Evolutionary conservation across 1,140 invertebrate species (phyloP).

Genomic region (Paralvinella palmiformis): DNA sequence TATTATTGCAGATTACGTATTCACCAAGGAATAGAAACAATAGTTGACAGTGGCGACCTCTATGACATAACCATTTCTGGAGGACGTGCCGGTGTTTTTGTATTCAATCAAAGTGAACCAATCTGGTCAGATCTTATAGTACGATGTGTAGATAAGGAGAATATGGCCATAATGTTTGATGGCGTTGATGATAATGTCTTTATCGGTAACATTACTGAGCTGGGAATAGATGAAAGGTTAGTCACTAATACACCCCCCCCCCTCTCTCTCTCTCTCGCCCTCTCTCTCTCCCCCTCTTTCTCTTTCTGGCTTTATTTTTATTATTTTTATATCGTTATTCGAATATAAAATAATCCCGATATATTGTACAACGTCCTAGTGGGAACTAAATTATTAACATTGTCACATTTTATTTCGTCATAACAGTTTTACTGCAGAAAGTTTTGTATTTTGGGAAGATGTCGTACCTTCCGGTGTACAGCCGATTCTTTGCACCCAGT

Average conservation of each 20-base stretch:
- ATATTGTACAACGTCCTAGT: neutral
- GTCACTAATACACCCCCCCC: too few relatives aligned
- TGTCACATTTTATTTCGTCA: neutral
- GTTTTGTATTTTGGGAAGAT: slow-evolving; percentile 22
- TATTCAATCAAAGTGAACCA: slow-evolving; percentile 23
- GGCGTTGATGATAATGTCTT: slow-evolving; percentile 25
- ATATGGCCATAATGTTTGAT: slow-evolving; percentile 27
- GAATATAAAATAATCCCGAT: neutral
- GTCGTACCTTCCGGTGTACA: slow-evolving; percentile 14
- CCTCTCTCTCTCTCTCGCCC: too few relatives aligned
- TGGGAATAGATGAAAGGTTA: slow-evolving; percentile 16
- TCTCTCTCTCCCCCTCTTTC: neutral
- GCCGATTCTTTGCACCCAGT: slow-evolving; percentile 25
- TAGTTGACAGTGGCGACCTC: slow-evolving; percentile 27
- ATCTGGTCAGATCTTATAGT: slow-evolving; percentile 27
- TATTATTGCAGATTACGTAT: slow-evolving; percentile 23
- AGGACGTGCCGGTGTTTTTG: slow-evolving; percentile 28
- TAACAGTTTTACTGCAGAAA: slow-evolving; percentile 31
- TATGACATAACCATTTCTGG: slow-evolving; percentile 27
- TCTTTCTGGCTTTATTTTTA: neutral
- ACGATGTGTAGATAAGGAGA: slow-evolving; percentile 23
- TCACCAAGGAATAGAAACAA: slow-evolving; percentile 9
- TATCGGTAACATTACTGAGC: slow-evolving; percentile 9
- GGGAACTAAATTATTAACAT: neutral
- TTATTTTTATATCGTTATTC: neutral